Evolutionary conservation across 2,888 invertebrate species (phyloP).

Genomic region (Allygus modestus): DNA sequence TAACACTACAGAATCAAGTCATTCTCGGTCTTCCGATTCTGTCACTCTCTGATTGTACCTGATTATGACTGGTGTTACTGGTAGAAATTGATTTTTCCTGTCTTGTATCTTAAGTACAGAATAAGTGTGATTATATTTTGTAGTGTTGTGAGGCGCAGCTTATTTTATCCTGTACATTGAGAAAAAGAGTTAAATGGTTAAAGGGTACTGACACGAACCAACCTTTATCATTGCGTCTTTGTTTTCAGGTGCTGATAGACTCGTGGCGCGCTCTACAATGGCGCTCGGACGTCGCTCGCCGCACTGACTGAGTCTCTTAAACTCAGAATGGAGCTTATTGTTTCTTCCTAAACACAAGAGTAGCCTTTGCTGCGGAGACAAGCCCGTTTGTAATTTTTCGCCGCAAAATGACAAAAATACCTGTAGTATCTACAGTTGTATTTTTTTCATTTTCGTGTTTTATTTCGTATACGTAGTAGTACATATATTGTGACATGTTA

Average conservation of each 20-base stretch:
- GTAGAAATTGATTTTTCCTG: too few species aligned
- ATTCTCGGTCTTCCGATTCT: too few species aligned
- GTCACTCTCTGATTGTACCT: too few species aligned
- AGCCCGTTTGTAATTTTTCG: not conserved
- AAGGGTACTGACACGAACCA: too few species aligned
- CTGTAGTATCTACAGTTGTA: not conserved
- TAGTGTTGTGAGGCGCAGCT: too few species aligned
- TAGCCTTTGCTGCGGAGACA: not conserved
- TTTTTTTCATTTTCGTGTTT: not conserved
- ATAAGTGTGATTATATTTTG: too few species aligned
- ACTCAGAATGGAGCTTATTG: not conserved
- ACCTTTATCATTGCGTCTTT: too few species aligned
- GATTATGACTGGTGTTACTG: too few species aligned
- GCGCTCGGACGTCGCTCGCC: not conserved
- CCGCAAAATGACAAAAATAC: not conserved
- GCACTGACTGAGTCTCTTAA: not conserved
- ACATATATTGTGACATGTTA: not conserved
- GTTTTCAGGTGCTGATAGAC: not conserved
- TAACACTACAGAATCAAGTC: too few species aligned
- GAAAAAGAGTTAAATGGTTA: too few species aligned
- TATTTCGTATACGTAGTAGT: conserved; percentile 11
- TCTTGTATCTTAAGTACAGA: too few species aligned
- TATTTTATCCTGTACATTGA: too few species aligned
- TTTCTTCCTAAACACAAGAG: not conserved
- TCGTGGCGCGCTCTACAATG: conserved; percentile 1